Conservation (phyloP, 2,113 vertebrate genomes). For the Dissostichus mawsoni region DNA sequence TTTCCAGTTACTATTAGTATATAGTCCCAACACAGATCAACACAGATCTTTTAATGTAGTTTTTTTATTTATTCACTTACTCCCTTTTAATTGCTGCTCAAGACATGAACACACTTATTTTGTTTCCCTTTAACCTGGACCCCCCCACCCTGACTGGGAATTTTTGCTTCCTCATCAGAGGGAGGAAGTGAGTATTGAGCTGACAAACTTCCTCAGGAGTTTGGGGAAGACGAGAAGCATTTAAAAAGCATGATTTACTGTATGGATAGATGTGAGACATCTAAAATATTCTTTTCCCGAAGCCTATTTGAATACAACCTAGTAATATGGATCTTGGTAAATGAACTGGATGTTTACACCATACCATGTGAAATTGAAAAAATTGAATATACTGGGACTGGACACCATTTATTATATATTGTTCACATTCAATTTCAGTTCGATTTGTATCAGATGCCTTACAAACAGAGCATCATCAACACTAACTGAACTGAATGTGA, state of each 20-base stretch:
- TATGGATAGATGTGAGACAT: constrained; percentile 28
- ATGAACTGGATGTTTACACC: not conserved
- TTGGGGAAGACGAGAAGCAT: constrained; percentile 14
- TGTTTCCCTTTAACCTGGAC: constrained; percentile 58
- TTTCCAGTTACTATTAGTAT: not conserved
- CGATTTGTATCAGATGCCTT: not conserved
- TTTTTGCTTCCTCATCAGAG: constrained; percentile 55
- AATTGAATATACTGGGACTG: constrained; percentile 1
- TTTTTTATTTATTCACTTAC: not conserved
- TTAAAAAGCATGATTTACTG: constrained; percentile 43
- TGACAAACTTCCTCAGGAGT: not conserved
- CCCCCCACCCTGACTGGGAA: constrained; percentile 44
- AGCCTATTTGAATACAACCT: constrained; percentile 34
- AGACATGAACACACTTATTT: constrained; percentile 56
- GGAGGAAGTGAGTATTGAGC: constrained; percentile 47
- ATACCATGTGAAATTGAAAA: not conserved
- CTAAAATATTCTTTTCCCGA: constrained; percentile 10
- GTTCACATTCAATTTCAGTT: constrained; percentile 49
- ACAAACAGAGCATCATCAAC: not conserved
- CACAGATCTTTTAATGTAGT: too few relatives aligned
- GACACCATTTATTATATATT: constrained; percentile 47
- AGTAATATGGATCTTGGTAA: not conserved
- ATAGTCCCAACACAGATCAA: too few relatives aligned
- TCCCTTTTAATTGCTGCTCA: constrained; percentile 27
- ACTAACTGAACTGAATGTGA: constrained; percentile 48